Conservation (phyloP, 1,140 invertebrate genomes). For the Saccostrea glomerata region DNA sequence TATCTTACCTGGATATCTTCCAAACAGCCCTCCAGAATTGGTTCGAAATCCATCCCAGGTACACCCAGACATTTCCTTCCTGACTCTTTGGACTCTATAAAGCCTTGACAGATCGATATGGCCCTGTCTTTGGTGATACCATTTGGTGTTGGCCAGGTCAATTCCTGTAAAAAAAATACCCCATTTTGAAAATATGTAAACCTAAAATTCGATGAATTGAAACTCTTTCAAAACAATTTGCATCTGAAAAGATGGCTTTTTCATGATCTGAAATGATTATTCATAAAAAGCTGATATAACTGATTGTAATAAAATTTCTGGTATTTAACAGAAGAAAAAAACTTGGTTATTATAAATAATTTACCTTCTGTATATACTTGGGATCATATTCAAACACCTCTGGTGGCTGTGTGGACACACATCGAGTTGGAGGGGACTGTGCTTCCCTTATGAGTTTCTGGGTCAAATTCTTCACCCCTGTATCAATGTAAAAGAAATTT, state of each 20-base stretch:
- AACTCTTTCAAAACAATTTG: no score
- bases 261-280: no score
- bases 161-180: constrained; percentile 42
- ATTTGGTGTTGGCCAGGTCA: constrained; percentile 65
- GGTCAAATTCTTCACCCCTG: constrained; percentile 54
- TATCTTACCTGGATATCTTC: constrained; percentile 64
- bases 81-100: constrained; percentile 44
- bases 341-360: neutral
- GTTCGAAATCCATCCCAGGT: constrained; percentile 37
- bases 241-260: no score
- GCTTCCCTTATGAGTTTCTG: constrained; percentile 41
- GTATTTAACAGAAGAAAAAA: no score
- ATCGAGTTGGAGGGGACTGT: constrained; percentile 50
- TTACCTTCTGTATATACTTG: constrained; percentile 57
- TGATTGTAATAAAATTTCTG: no score
- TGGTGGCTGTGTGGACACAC: constrained; percentile 50
- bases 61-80: constrained; percentile 53
- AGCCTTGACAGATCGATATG: constrained; percentile 48
- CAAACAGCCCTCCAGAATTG: constrained; percentile 57
- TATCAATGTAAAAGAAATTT: neutral
- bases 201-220: no score
- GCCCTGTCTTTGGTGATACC: constrained; percentile 62
- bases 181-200: no score
- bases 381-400: constrained; percentile 55
- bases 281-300: no score